Evolutionary conservation across 2,113 vertebrate species (phyloP).

Genomic region (Dendropsophus ebraccatus): DNA sequence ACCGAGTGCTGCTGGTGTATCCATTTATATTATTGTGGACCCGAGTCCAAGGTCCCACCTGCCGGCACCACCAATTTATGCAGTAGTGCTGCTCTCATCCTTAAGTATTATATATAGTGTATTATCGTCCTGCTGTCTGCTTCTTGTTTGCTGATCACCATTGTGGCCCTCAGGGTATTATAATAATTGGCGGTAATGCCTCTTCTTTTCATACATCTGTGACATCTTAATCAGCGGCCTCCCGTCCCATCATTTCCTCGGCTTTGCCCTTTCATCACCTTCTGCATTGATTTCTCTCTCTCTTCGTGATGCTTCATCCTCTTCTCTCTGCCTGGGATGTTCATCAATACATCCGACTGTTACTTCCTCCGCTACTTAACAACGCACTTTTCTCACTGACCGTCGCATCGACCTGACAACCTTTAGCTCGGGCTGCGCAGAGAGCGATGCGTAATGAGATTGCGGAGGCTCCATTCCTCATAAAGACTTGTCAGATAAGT

Average conservation of each 20-base stretch:
- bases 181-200: slow-evolving; percentile 60
- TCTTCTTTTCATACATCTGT: slow-evolving; percentile 9
- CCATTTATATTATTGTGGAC: too few relatives aligned
- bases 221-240: slow-evolving; percentile 47
- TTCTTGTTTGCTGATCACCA: background rate
- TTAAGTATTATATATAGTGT: too few relatives aligned
- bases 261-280: slow-evolving; percentile 37
- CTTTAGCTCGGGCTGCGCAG: background rate
- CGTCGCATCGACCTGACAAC: slow-evolving; percentile 32
- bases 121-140: too few relatives aligned
- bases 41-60: too few relatives aligned
- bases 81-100: too few relatives aligned
- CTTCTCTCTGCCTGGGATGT: slow-evolving; percentile 13
- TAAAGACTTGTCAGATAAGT: slow-evolving; percentile 42
- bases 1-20: too few relatives aligned
- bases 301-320: background rate
- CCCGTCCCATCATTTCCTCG: slow-evolving; percentile 9
- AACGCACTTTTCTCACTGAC: slow-evolving; percentile 33
- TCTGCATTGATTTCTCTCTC: slow-evolving; percentile 34
- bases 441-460: slow-evolving; percentile 27
- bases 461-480: slow-evolving; percentile 29
- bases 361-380: slow-evolving; percentile 41
- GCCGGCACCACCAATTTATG: too few relatives aligned
- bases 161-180: background rate
- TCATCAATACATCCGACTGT: slow-evolving; percentile 38